Evolutionary conservation across 2,888 invertebrate genomes (phyloP), one percentile per base, ranked within the genome.

Genomic region (Phaedon cochleariae): DNA sequence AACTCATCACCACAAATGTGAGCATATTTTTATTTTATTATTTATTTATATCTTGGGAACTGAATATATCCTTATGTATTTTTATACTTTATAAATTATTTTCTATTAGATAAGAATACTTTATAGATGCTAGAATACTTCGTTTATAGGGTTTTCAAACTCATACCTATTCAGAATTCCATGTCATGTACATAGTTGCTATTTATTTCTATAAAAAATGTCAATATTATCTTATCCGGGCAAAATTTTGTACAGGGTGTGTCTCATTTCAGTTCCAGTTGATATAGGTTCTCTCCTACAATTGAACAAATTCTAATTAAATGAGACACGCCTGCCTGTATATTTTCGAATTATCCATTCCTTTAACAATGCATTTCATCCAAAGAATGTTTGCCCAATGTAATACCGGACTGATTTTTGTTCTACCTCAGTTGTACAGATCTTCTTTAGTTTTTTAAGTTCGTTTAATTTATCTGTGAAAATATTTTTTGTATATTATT

Each of bases 391-490:
- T 75, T 77, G 75, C 76, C 72, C 73, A 63, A 54, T 69, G 55
- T 73, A 79, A 78, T 76, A 81, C 78, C 81, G 81, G 82, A 83
- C 83, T 83, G 83, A 83, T 80, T 79, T 81, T 72, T 76, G 78
- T 82, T 81, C 82, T 83, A 83, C 83, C 82, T 83, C 82, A 83
- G 73, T 80, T 80, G 78, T 82, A 79, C 77, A 80, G 75, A 74
- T 66, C 70, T 58, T 73, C 41, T 67, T 74, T 80, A 79, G 79
- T 77, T n/a, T n/a, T n/a, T 75, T 80, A 80, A 77, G 80, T 81
- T 81, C 80, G 79, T 79, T 76, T 72, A 70, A 71, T 64, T 69
- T 64, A 51, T 63, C 52, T 65, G 59, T 59, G 62, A 34, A 63
- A 52, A 52, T 62, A 57, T 26, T 26, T 5, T 54, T 5, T 54